Base-by-base conservation (phyloP, 2,113 vertebrate species). In the Benitochromis conjunctus region DNA sequence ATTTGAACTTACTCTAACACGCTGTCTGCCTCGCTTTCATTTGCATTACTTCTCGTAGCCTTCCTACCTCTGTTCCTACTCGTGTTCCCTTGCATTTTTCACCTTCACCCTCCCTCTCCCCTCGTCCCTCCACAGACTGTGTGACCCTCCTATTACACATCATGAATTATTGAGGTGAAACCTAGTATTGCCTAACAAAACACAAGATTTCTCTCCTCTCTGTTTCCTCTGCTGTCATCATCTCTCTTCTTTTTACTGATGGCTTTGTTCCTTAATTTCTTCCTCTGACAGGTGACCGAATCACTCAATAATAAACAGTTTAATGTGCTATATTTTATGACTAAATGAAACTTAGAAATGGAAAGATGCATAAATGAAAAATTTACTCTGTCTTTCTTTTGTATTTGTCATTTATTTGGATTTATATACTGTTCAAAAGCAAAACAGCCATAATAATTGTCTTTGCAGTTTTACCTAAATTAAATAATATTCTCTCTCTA, bases 121-220 rank as follows among this genome's bases (percentile, higher is more conserved):
- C 76, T 66, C 74, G 10, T 56, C 64, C 34, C 51, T 36, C 34
- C 19, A 9, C 79, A 56, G 92, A 85, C 5, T 71, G 62, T 64
- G 88, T 83, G 91, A 85, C 85, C 86, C 93, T 95, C 87, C 34
- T 71, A 91, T 94, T 94, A 89, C 93, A 92, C 90, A 60, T 87
- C 80, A 84, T 94, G 83, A 95, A 95, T 94, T 94, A 95, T 95
- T 94, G 85, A 95, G 89, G 85, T 91, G 94, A 94, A 95, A 92
- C 87, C 74, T 13, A 24, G 80, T 84, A 56, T 89, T 79, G 74
- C 60, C 74, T 88, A 88, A 82, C 89, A 91, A 94, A 92, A 92
- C 89, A 89, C 74, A 71, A 80, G 54, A 55, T 88, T 31, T 51
- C 83, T 88, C 84, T 86, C 21, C 19, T 24, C 24, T 60, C 19